phyloP scores from a whole-genome alignment of 2,888 invertebrate species.

The Cephus runcator region DNA sequence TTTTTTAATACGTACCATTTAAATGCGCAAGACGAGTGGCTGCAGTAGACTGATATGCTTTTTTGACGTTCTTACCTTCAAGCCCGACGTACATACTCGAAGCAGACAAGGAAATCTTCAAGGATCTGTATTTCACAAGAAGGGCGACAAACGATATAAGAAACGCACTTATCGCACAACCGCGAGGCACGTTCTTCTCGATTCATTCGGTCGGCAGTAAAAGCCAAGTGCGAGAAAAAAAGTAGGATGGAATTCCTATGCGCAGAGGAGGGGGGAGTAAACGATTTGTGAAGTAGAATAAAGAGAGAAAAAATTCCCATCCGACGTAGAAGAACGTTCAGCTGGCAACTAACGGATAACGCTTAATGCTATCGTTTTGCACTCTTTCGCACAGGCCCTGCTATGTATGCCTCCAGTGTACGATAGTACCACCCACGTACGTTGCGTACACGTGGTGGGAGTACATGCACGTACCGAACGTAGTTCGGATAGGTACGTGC shows the following conservation, averaged over 20 bases:
- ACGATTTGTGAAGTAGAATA: not conserved
- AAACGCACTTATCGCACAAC: constrained; percentile 2
- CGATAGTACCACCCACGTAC: not conserved
- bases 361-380: not conserved
- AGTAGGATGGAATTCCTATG: not conserved
- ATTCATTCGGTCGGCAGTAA: constrained; percentile 2
- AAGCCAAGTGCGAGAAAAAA: not conserved
- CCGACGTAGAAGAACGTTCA: constrained; percentile 4
- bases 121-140: not conserved
- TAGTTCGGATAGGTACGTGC: not conserved
- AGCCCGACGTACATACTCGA: not conserved
- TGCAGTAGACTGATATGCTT: not conserved
- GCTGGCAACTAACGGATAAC: constrained; percentile 7
- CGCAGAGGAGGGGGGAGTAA: not conserved
- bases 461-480: not conserved
- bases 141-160: not conserved
- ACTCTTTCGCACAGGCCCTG: not conserved
- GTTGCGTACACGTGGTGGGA: not conserved
- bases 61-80: not conserved
- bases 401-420: not conserved
- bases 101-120: not conserved
- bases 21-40: not conserved
- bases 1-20: not conserved
- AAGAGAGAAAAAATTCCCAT: not conserved
- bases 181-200: not conserved